phyloP scores from a whole-genome alignment of 2,797 vertebrate genomes.

The Synanceia verrucosa region DNA sequence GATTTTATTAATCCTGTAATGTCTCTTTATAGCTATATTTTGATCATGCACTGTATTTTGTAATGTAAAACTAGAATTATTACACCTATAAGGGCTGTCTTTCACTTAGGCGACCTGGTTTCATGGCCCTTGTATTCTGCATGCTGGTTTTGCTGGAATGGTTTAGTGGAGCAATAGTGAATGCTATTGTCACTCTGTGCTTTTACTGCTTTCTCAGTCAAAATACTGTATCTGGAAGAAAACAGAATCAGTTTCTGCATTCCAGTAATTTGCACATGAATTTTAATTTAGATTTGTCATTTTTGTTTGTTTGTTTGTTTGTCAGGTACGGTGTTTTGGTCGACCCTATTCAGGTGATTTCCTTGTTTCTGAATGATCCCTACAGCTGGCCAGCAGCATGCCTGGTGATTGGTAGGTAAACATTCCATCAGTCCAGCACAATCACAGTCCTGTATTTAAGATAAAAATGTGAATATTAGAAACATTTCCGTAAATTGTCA shows the following conservation, averaged over 20 bases:
- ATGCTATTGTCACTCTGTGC: not conserved
- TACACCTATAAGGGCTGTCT: not conserved
- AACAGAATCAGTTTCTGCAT: not conserved
- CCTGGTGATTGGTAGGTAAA: conserved; percentile 88
- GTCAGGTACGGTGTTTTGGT: conserved; percentile 90
- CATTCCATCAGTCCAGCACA: not conserved
- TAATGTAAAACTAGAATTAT: too few species aligned
- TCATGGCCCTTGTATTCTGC: not conserved
- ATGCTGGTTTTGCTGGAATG: not conserved
- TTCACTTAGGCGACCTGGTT: not conserved
- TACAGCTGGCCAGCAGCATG: conserved; percentile 92
- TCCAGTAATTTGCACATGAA: rapidly evolving
- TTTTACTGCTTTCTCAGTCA: not conserved
- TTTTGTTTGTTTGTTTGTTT: not conserved
- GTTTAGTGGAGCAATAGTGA: not conserved
- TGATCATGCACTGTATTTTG: too few species aligned
- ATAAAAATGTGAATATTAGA: not conserved
- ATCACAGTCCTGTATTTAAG: not conserved
- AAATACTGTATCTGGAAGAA: not conserved
- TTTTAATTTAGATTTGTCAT: not conserved
- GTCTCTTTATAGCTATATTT: not conserved
- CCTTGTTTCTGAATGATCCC: conserved; percentile 90
- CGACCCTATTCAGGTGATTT: conserved; percentile 92
- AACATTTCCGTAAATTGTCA: not conserved
- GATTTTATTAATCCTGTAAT: not conserved